These are phyloP conservation scores for Agelaius phoeniceus DNA, from an alignment of 2,113 vertebrate genomes.

Conservation along the genomic window DNA sequence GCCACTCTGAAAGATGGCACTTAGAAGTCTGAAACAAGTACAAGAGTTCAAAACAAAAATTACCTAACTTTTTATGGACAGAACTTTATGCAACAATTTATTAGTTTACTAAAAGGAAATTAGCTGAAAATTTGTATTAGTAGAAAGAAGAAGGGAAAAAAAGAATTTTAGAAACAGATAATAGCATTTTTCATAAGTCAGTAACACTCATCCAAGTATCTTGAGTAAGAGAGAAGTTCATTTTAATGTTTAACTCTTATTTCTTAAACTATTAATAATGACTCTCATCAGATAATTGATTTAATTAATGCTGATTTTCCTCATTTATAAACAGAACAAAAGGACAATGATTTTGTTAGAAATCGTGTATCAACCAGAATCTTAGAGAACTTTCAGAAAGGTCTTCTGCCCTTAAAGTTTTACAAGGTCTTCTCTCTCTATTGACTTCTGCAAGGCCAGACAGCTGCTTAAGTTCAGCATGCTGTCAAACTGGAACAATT, in stretches of 20 bases:
- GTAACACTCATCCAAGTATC: not conserved
- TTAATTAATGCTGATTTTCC: not conserved
- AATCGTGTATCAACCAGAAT: not conserved
- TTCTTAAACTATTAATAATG: not conserved
- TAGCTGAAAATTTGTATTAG: not conserved
- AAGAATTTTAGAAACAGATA: not conserved
- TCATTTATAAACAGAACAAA: not conserved
- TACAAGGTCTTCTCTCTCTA: not conserved
- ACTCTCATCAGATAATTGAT: not conserved
- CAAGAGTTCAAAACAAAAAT: not conserved
- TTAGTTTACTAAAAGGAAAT: not conserved
- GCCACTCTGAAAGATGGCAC: not conserved
- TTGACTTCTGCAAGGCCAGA: not conserved
- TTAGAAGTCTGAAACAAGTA: not conserved
- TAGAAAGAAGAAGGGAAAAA: not conserved
- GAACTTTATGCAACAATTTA: not conserved
- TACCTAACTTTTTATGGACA: not conserved
- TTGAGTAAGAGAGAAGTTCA: not conserved
- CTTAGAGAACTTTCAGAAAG: not conserved
- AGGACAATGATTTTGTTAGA: not conserved
- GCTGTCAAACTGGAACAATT: slow-evolving; percentile 1
- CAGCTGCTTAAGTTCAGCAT: slow-evolving; percentile 5
- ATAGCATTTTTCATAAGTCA: not conserved
- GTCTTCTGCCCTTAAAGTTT: not conserved
- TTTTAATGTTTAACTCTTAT: not conserved